Conservation (phyloP, 2,113 vertebrate genomes). For the Glareola pratincola region DNA sequence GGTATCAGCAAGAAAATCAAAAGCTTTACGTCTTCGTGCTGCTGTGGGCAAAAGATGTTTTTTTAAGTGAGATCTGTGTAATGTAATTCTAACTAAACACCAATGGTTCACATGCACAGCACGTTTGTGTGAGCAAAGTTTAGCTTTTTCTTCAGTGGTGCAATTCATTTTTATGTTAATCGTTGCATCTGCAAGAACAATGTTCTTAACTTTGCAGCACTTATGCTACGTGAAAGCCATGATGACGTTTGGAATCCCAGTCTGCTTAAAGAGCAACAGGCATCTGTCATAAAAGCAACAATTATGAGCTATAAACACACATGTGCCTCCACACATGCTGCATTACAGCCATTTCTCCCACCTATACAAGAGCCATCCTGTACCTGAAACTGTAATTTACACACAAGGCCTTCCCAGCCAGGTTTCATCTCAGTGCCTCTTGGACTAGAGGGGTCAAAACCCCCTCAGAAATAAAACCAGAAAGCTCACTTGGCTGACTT, state of each 20-base stretch:
- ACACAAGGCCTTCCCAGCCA: background rate
- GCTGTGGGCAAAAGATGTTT: background rate
- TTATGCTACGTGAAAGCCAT: rapidly evolving
- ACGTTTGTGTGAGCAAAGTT: background rate
- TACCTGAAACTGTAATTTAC: background rate
- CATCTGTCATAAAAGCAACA: background rate
- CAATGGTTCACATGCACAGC: background rate
- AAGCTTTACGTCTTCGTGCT: background rate
- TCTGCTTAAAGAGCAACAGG: background rate
- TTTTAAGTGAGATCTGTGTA: background rate
- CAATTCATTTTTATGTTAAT: background rate
- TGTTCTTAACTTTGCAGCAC: background rate
- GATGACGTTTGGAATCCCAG: background rate
- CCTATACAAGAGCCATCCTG: background rate
- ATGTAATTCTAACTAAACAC: background rate
- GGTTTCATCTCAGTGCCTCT: background rate
- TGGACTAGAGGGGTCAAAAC: background rate
- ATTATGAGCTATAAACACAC: background rate
- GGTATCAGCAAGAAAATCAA: background rate
- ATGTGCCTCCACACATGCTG: background rate
- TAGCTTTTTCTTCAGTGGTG: background rate
- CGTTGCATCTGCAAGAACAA: background rate
- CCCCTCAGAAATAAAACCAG: background rate
- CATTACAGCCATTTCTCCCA: background rate
- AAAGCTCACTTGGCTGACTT: background rate